Base-by-base conservation (phyloP, 2,888 invertebrate genomes). In the Mythimna loreyi region DNA sequence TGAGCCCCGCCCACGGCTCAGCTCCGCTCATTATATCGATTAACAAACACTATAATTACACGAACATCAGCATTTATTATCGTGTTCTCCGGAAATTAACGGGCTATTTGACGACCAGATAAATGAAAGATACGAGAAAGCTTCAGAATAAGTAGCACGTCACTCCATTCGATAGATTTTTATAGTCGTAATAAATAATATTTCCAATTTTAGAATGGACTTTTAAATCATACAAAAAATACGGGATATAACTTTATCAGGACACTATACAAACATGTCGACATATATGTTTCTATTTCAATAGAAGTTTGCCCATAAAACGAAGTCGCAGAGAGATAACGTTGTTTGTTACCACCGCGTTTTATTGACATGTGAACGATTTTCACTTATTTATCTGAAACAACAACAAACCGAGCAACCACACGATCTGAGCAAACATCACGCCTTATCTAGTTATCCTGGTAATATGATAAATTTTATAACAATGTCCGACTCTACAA, bases 21-120 rank as follows among this genome's bases (percentile, higher is more conserved):
- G 65, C 69, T 60, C 58, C 66, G 57, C 53, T 76, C 66, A 76
- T 76, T 73, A 76, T 25, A 80, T 77, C 73, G 67, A 73, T 80
- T 73, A 68, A 77, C 70, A 77, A 77, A 77, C 73, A 71, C 77
- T 80, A 52, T 80, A 77, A 73, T 80, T 80, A 80, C 60, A 58
- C 57, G 65, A 77, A 21, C 58, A 68, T 71, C 65, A 64, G 21
- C 61, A 55, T 66, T 76, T 61, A 66, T 56, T 61, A 75, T 58
- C 62, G 52, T 61, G 52, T 61, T 67, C 49, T 56, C 65, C 53
- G 66, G 67, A 68, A 71, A 71, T 73, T 67, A 69, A 55, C 53
- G 16, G 33, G 28, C 57, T 57, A 36, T 79, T 72, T 68, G n/a
- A 70, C 33, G 43, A 49, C 8, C 40, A 52, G 40, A 56, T 70